Percentiles rank a stretch among this genome's conserved stretches.
Conservation (phyloP, 1,140 invertebrate species). For the Neodiprion lecontei region DNA sequence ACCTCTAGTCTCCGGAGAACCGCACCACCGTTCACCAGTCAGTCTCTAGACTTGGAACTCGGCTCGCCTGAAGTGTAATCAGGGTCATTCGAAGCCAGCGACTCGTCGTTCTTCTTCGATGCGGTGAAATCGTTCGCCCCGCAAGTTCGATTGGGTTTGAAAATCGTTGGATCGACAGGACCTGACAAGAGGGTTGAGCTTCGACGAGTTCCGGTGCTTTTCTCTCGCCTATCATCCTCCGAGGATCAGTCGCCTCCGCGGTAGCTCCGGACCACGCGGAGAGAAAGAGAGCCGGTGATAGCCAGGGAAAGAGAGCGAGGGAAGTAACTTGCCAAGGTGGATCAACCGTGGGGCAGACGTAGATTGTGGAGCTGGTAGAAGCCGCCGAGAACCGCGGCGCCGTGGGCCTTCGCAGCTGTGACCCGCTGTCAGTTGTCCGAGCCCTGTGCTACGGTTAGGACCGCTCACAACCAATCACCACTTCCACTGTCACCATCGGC, state of each 20-base stretch:
- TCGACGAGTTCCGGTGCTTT: too few relatives aligned
- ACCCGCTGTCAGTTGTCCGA: conserved; percentile 62
- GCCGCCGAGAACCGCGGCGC: conserved; percentile 43
- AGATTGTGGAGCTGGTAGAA: conserved; percentile 24
- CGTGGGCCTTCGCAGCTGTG: conserved; percentile 46
- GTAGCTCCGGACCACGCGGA: not conserved
- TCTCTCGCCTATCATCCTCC: too few relatives aligned
- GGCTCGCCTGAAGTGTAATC: too few relatives aligned
- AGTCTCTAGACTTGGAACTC: not conserved
- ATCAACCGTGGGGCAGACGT: conserved; percentile 22
- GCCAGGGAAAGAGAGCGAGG: conserved; percentile 28
- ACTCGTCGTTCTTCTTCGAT: too few relatives aligned
- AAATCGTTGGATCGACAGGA: too few relatives aligned
- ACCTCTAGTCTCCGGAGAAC: conserved; percentile 6
- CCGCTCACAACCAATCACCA: conserved; percentile 35
- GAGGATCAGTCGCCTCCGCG: too few relatives aligned
- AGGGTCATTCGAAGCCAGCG: too few relatives aligned
- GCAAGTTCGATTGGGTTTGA: too few relatives aligned
- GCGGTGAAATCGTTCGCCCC: too few relatives aligned
- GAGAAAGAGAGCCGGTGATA: conserved; percentile 19
- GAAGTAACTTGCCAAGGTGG: conserved; percentile 27
- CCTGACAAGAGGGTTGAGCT: too few relatives aligned
- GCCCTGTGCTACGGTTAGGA: conserved; percentile 63
- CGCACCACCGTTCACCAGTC: not conserved
- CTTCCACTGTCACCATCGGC: conserved; percentile 14